A percentile compares a stretch with the other conserved stretches of the same genome.
Conservation (phyloP, 2,888 invertebrate genomes). For the Meta bourneti region DNA sequence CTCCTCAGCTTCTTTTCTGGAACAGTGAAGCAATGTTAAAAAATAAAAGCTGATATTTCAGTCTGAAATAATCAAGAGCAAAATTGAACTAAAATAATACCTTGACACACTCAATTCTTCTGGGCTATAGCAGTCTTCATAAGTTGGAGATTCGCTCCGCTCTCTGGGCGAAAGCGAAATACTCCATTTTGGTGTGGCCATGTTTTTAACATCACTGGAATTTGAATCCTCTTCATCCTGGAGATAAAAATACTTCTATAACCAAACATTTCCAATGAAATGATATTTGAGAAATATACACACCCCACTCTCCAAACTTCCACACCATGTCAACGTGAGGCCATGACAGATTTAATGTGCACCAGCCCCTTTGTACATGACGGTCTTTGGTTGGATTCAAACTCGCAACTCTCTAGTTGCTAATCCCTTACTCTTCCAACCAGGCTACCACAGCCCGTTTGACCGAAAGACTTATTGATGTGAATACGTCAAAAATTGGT, state of each 20-base stretch:
- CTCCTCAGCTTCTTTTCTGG: constrained; percentile 40
- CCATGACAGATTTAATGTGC: too few species aligned
- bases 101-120: neutral
- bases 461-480: too few species aligned
- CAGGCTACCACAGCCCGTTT: too few species aligned
- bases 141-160: neutral
- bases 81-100: constrained; percentile 11
- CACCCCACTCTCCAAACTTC: too few species aligned
- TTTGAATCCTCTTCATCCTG: constrained; percentile 8
- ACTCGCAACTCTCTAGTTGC: too few species aligned
- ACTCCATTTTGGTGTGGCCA: constrained; percentile 3
- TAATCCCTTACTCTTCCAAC: too few species aligned
- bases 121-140: constrained; percentile 16
- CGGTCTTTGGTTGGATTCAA: too few species aligned
- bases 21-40: neutral
- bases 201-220: neutral
- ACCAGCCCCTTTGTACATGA: too few species aligned
- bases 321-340: too few species aligned
- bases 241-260: neutral
- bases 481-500: too few species aligned
- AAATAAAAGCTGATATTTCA: neutral
- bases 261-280: neutral
- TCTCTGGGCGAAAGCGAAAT: constrained; percentile 16
- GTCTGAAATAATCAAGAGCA: neutral
- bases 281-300: too few species aligned